A percentile compares a stretch with the other conserved stretches of the same genome.
Conservation (phyloP, 2,888 invertebrate species). For the Phorcus lineatus region DNA sequence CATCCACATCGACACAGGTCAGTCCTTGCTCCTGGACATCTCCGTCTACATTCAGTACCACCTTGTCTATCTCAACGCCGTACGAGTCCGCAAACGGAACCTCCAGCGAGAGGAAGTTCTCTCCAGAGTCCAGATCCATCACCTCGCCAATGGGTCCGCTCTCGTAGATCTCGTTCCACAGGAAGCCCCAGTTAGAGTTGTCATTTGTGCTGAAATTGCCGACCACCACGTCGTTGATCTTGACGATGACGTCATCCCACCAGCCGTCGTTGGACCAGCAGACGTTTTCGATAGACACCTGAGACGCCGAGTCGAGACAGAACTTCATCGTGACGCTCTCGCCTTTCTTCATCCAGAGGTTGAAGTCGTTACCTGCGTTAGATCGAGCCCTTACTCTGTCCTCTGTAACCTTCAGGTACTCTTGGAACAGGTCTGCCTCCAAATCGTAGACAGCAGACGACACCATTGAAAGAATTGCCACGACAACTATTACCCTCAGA, state of each 20-base stretch:
- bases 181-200: constrained; percentile 36
- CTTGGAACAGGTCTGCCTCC: constrained; percentile 7
- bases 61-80: constrained; percentile 49
- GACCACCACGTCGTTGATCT: constrained; percentile 35
- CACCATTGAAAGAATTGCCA: background rate
- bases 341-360: constrained; percentile 46
- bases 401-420: background rate
- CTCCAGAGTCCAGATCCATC: constrained; percentile 29
- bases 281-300: constrained; percentile 40
- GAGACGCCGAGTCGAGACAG: constrained; percentile 26
- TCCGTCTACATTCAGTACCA: constrained; percentile 43
- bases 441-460: background rate
- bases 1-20: background rate
- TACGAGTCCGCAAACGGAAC: constrained; percentile 40
- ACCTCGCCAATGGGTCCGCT: constrained; percentile 40
- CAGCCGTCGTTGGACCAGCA: constrained; percentile 49
- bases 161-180: constrained; percentile 44
- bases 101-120: constrained; percentile 37
- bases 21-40: background rate
- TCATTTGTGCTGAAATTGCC: constrained; percentile 38
- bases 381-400: constrained; percentile 31
- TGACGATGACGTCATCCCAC: constrained; percentile 35
- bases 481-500: background rate
- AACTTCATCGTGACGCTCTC: constrained; percentile 45
- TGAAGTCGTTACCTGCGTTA: constrained; percentile 41